Conservation (phyloP, 1,140 invertebrate species). For the Drosophila chauvacae region DNA sequence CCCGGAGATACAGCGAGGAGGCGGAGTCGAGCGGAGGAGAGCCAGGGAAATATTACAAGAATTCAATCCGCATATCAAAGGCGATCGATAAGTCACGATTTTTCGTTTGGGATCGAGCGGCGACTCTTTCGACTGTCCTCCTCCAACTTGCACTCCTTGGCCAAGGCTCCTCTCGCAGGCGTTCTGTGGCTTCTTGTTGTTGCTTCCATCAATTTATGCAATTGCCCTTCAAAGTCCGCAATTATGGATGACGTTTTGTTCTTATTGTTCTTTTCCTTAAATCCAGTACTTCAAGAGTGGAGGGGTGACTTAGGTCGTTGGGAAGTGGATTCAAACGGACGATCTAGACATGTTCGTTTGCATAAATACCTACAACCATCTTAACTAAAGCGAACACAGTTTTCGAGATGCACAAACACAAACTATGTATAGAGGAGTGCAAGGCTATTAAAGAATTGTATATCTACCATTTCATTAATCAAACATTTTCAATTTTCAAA, state of each 20-base stretch:
- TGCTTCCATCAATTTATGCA: slow-evolving; percentile 78
- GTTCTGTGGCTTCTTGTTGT: slow-evolving; percentile 34
- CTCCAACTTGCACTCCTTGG: slow-evolving; percentile 4
- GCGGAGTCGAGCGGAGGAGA: slow-evolving; percentile 4
- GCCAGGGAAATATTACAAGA: slow-evolving; percentile 73
- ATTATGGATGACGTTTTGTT: slow-evolving; percentile 76
- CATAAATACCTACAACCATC: not conserved
- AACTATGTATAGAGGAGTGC: not conserved
- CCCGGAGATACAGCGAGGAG: not conserved
- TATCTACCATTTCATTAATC: not conserved
- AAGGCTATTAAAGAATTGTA: not conserved
- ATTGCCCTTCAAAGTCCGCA: slow-evolving; percentile 74
- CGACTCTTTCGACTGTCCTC: slow-evolving; percentile 42
- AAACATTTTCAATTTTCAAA: not conserved
- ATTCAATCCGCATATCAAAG: slow-evolving; percentile 81
- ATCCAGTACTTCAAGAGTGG: not conserved
- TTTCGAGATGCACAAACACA: not conserved
- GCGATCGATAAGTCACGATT: slow-evolving; percentile 80
- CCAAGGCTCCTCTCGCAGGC: not conserved
- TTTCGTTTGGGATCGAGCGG: slow-evolving; percentile 39
- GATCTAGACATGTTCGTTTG: slow-evolving; percentile 1
- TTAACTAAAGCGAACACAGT: not conserved
- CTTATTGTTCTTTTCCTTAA: slow-evolving; percentile 50
- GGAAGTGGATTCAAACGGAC: not conserved
- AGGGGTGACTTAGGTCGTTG: not conserved